Base-by-base conservation (phyloP, 2,113 vertebrate genomes). In the Pygoscelis antarcticus region DNA sequence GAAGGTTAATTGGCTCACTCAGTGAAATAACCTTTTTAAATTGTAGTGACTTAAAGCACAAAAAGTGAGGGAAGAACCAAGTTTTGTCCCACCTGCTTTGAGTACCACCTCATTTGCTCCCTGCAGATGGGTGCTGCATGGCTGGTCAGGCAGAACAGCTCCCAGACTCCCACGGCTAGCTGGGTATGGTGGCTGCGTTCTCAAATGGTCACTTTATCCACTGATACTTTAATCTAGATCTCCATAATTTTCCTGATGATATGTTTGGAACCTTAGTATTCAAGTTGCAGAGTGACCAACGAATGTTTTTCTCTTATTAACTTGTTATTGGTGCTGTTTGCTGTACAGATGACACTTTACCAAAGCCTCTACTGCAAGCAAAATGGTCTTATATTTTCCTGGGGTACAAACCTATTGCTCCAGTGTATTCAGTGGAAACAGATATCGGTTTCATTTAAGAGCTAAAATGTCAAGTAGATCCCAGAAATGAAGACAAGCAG, bases 371-470 rank as follows among this genome's bases (percentile, higher is more conserved):
- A 3, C 36, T 80, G 61, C 25, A 21, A 30, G 27, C 40, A 46
- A 69, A 91, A 77, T 29, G 32, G 25, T 69, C 61, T 58, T 47
- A 0, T 5, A 0, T 25, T 62, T n/a, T 80, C n/a, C 40, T 19
- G 38, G 34, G 57, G 25, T 19, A 54, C 25, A 60, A 76, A 42
- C 38, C 21, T 72, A n/a, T 42, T 86, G 44, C 47, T 68, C 36
- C 16, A 20, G 2, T 21, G 17, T 17, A 23, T 83, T 61, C 26
- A 13, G 36, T 26, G 13, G 27, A 54, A 89, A 54, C 1, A 16
- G 58, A 52, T 34, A 47, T 0, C 0, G 0, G 11, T 55, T 74
- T 74, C 1, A 13, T 40, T 87, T 40, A n/a, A 57, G 7, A 60
- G 38, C 42, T 75, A 13, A 87, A 74, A 9, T 46, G 42, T 27